Conservation (phyloP, 2,888 invertebrate genomes). For the Acrobasis repandana region DNA sequence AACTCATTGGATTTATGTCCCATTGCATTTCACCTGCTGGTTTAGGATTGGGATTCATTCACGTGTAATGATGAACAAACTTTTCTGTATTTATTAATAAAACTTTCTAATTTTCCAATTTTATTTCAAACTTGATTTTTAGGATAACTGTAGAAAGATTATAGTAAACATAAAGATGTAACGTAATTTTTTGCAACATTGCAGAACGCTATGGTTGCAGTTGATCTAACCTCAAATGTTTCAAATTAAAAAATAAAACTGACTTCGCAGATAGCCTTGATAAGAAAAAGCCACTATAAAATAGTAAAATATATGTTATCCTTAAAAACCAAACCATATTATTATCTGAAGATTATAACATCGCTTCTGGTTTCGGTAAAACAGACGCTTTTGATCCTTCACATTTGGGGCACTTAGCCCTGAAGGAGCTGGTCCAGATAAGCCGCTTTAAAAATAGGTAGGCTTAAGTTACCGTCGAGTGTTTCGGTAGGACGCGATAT, state of each 20-base stretch:
- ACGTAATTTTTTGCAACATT: too few species aligned
- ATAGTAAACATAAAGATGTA: too few species aligned
- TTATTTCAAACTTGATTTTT: too few species aligned
- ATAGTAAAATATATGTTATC: background rate
- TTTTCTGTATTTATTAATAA: too few species aligned
- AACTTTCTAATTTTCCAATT: too few species aligned
- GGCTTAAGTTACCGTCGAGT: conserved; percentile 44
- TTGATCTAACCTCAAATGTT: too few species aligned
- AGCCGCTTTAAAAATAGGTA: conserved; percentile 48
- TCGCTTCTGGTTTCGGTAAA: conserved; percentile 25
- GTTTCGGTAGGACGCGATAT: conserved; percentile 40
- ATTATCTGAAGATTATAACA: conserved; percentile 19
- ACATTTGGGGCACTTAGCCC: conserved; percentile 50
- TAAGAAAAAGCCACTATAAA: background rate
- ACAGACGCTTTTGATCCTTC: conserved; percentile 37
- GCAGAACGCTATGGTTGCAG: too few species aligned
- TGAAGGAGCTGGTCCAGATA: conserved; percentile 41
- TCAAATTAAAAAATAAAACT: background rate
- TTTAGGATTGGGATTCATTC: background rate
- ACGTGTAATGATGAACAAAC: background rate
- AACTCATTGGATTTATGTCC: conserved; percentile 17
- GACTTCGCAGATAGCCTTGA: too few species aligned
- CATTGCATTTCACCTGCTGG: conserved; percentile 16
- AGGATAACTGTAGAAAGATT: too few species aligned
- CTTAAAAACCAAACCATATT: background rate